Evolutionary conservation across 2,888 invertebrate genomes (phyloP), one percentile per base, ranked within the genome.

Genomic region (Alloscopus bannaensis): DNA sequence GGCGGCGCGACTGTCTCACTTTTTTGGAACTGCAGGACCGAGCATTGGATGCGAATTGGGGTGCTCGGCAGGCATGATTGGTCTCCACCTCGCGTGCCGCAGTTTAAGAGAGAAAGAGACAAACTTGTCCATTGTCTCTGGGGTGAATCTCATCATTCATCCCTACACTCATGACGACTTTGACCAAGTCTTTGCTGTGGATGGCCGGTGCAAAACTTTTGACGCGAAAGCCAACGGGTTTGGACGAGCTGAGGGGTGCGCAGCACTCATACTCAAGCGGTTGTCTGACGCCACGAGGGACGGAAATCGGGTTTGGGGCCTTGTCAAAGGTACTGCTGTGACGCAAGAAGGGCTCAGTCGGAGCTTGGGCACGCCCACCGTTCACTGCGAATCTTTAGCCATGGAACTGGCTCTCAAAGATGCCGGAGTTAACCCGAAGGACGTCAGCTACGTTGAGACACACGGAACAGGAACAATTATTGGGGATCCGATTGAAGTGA

Each of bases 301-400:
- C 16, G 65, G 60, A 0, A 69, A 82, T 26, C 57, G 31, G 1
- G 69, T 82, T 52, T 65, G 73, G 68, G 73, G 55, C 2, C 16
- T 80, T 18, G n/a, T 80, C 26, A 64, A 84, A 18, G 86, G 85
- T 0, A 86, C 87, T 0, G 86, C 86, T n/a, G 84, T 87, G 3
- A 87, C 87, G 60, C 87, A 88, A 75, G 87, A 88, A 36, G 88
- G 88, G 3, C 60, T 85, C 26, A 86, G 87, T 28, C 85, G 83
- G 11, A 87, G 87, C n/a, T 81, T 88, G n/a, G 88, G 88, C 1
- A 80, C 84, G 8, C 84, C 82, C 0, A 80, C 75, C 6, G 64
- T 57, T 0, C 55, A 66, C 4, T 57, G 78, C 24, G 79, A 81
- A 57, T 28, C 65, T 0, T 26, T 79, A n/a, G 70, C 81, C 0